Conservation (phyloP, 2,797 vertebrate genomes). For the Erpetoichthys calabaricus region DNA sequence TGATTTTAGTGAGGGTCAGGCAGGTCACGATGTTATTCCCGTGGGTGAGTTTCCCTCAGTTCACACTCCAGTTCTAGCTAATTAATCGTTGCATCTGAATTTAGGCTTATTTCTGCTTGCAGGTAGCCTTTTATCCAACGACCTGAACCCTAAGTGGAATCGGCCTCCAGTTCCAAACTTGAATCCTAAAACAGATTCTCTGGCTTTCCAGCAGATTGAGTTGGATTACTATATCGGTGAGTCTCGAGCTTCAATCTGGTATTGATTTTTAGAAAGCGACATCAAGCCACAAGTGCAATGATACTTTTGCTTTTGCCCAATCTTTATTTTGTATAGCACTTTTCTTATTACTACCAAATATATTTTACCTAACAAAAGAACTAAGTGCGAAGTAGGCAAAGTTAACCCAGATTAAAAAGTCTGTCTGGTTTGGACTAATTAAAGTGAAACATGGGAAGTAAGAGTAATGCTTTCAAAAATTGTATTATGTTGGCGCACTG, state of each 20-base stretch:
- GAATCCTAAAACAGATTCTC: slow-evolving; percentile 37
- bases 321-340: too few species aligned
- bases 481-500: too few species aligned
- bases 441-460: too few species aligned
- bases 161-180: slow-evolving; percentile 46
- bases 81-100: too few species aligned
- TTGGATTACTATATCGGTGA: slow-evolving; percentile 79
- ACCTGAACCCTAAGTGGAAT: slow-evolving; percentile 62
- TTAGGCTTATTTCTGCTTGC: slow-evolving; percentile 1
- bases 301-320: too few species aligned
- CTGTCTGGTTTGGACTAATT: too few species aligned
- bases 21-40: slow-evolving; percentile 45
- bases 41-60: slow-evolving; percentile 36
- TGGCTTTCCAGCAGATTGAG: slow-evolving; percentile 81
- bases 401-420: too few species aligned
- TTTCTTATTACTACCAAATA: too few species aligned
- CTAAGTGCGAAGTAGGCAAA: too few species aligned
- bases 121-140: slow-evolving; percentile 58
- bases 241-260: slow-evolving; percentile 15
- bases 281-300: not conserved
- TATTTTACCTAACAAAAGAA: too few species aligned
- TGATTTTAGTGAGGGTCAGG: slow-evolving; percentile 56
- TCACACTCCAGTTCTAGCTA: too few species aligned
- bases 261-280: not conserved
- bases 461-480: too few species aligned